These are phyloP conservation scores for Pollenia angustigena DNA, from an alignment of 2,888 invertebrate species.

Conservation along the genomic window DNA sequence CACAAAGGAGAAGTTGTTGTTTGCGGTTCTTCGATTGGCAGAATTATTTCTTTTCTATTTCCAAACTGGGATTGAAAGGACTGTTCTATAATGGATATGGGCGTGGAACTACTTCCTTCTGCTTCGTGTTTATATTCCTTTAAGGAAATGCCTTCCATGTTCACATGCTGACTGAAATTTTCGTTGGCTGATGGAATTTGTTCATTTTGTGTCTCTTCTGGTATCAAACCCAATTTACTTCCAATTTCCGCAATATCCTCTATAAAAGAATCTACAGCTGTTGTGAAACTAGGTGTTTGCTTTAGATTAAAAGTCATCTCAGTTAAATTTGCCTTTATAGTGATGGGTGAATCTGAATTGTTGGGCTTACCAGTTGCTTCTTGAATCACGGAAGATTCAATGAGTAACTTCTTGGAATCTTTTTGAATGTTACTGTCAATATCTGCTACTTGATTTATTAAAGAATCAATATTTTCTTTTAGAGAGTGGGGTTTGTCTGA, in stretches of 20 bases:
- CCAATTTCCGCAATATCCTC: constrained; percentile 19
- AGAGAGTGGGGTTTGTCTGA: not conserved
- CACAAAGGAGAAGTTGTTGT: not conserved
- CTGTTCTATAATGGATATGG: not conserved
- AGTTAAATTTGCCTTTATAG: too few species aligned
- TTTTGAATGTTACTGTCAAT: too few species aligned
- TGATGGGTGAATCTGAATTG: not conserved
- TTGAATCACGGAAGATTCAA: not conserved
- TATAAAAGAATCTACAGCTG: constrained; percentile 5
- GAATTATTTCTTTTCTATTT: not conserved
- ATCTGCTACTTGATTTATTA: too few species aligned
- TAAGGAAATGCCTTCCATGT: not conserved
- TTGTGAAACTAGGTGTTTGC: not conserved
- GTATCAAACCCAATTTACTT: not conserved
- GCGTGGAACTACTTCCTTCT: not conserved
- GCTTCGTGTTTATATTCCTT: too few species aligned
- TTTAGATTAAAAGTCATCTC: not conserved
- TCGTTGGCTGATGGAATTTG: not conserved
- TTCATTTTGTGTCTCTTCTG: not conserved
- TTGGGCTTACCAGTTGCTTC: not conserved
- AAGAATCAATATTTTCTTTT: not conserved
- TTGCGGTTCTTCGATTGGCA: not conserved
- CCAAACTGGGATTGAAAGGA: not conserved
- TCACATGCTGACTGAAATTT: not conserved
- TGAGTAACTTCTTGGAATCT: not conserved